These are phyloP conservation scores for Lophius americanus DNA, from an alignment of 2,797 vertebrate species.

Conservation along the genomic window DNA sequence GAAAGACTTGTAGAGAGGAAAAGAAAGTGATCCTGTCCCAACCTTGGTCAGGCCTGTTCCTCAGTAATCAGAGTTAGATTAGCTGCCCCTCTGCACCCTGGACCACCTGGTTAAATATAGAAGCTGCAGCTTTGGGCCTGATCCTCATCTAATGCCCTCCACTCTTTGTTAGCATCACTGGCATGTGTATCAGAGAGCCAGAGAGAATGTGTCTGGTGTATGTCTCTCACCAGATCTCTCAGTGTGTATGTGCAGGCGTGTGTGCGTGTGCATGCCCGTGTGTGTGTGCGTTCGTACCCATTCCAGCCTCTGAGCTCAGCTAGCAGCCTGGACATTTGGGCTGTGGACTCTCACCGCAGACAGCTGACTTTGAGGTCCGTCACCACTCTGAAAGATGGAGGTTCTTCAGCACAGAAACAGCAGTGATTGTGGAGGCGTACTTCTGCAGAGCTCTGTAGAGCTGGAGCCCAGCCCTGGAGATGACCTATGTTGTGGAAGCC, in stretches of 20 bases:
- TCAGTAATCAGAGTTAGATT: conserved; percentile 77
- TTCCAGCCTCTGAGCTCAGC: conserved; percentile 62
- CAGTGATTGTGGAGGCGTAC: conserved; percentile 36
- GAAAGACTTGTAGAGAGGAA: conserved; percentile 36
- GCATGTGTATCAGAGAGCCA: conserved; percentile 57
- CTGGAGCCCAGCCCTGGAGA: conserved; percentile 9
- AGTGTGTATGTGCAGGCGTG: conserved; percentile 26
- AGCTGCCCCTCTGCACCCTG: conserved; percentile 66
- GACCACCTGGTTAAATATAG: conserved; percentile 75
- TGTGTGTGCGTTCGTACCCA: conserved; percentile 21
- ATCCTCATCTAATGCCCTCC: conserved; percentile 75
- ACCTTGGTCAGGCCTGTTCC: conserved; percentile 50
- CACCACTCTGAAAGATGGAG: conserved; percentile 60
- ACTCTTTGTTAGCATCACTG: conserved; percentile 73
- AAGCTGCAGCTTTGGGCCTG: conserved; percentile 71
- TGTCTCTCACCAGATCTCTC: conserved; percentile 50
- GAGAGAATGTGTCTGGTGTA: conserved; percentile 50
- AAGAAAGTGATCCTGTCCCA: conserved; percentile 51
- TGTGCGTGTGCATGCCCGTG: conserved; percentile 12
- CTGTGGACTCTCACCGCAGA: conserved; percentile 31
- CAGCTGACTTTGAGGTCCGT: conserved; percentile 41
- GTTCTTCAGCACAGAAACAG: conserved; percentile 61
- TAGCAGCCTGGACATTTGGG: conserved; percentile 48
- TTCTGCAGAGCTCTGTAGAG: conserved; percentile 43
- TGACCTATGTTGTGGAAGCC: conserved; percentile 15